Percentiles rank a stretch among this genome's conserved stretches.
Evolutionary conservation across 2,113 vertebrate species (phyloP).

Genomic region (Salvelinus namaycush): DNA sequence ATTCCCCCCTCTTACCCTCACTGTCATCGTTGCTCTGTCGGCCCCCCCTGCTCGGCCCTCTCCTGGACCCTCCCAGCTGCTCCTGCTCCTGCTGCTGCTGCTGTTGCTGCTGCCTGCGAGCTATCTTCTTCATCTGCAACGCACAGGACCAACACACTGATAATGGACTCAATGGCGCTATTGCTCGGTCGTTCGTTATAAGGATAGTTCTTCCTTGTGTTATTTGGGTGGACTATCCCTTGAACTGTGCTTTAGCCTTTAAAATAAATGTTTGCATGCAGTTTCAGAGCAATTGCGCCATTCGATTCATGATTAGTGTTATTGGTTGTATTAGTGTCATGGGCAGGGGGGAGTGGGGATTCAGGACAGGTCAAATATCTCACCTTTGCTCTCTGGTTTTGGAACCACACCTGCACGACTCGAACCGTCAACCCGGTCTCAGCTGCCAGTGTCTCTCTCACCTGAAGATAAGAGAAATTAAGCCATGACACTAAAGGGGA

Average conservation of each 20-base stretch:
- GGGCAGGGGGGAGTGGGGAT: not conserved
- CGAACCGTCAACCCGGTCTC: constrained; percentile 87
- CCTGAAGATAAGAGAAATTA: constrained; percentile 61
- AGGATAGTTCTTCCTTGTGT: not conserved
- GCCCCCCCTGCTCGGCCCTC: constrained; percentile 78
- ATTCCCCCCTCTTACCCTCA: constrained; percentile 73
- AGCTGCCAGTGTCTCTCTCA: constrained; percentile 87
- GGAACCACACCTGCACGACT: constrained; percentile 91
- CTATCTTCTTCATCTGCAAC: constrained; percentile 89
- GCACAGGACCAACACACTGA: constrained; percentile 3
- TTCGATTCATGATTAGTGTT: not conserved
- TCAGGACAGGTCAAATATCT: constrained; percentile 25
- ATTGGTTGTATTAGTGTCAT: not conserved
- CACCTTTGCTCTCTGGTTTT: constrained; percentile 92
- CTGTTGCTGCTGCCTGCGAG: constrained; percentile 86
- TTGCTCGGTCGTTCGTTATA: not conserved
- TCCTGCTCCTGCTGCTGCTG: constrained; percentile 87
- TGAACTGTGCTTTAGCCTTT: no score
- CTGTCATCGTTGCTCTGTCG: constrained; percentile 86
- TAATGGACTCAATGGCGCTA: not conserved
- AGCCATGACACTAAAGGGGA: not conserved
- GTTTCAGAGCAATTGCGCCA: no score
- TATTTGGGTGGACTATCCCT: no score
- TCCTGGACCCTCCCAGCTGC: constrained; percentile 74
- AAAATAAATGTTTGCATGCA: no score